Percentiles rank a stretch among this genome's conserved stretches.
phyloP scores from a whole-genome alignment of 2,888 invertebrate genomes.

The Leucania comma region DNA sequence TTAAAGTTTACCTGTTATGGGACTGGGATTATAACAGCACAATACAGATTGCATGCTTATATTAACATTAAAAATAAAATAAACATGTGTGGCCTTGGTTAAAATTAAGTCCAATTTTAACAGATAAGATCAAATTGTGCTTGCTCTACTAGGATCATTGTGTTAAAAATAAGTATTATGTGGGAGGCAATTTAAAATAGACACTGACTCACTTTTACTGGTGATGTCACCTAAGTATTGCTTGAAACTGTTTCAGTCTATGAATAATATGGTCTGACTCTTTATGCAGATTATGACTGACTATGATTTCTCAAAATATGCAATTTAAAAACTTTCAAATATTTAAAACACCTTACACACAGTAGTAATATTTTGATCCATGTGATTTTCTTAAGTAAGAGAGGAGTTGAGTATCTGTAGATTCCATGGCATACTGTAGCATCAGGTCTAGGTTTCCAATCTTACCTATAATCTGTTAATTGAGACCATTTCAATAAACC shows the following conservation, averaged over 20 bases:
- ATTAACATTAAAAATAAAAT: not conserved
- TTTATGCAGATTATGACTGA: constrained; percentile 6
- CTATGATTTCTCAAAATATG: not conserved
- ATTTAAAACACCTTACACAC: too few relatives aligned
- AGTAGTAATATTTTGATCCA: too few relatives aligned
- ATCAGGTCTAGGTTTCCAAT: too few relatives aligned
- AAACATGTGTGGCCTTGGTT: constrained; percentile 2
- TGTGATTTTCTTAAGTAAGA: too few relatives aligned
- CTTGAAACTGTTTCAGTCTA: constrained; percentile 9
- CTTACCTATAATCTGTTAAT: too few relatives aligned
- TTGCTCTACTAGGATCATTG: constrained; percentile 27
- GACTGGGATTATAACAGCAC: too few relatives aligned
- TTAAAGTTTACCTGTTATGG: not conserved
- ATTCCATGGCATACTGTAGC: not conserved
- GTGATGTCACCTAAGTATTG: constrained; percentile 54
- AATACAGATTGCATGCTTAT: not conserved
- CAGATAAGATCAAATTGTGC: constrained; percentile 24
- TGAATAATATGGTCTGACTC: constrained; percentile 5
- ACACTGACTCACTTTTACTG: constrained; percentile 48
- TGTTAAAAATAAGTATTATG: constrained; percentile 44
- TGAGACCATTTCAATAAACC: too few relatives aligned
- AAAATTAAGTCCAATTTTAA: constrained; percentile 1
- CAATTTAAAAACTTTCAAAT: not conserved
- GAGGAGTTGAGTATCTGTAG: too few relatives aligned
- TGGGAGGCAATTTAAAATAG: constrained; percentile 49